Evolutionary conservation across 2,113 vertebrate species (phyloP), one percentile per base, ranked within the genome.

Genomic region (Sardina pilchardus): DNA sequence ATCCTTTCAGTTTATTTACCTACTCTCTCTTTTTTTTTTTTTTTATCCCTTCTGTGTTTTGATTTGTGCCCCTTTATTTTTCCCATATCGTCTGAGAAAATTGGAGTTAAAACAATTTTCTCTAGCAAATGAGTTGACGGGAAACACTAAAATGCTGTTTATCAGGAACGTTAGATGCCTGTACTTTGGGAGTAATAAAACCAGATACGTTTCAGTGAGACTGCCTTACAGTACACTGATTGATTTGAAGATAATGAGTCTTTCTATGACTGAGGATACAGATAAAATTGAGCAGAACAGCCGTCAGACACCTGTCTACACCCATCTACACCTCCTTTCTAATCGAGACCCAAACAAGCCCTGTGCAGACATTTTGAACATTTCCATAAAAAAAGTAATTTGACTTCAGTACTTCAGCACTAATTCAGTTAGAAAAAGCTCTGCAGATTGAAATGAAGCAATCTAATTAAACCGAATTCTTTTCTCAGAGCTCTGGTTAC

Each of bases 1-100:
- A 16, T 59, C 19, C 53, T 59, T 59, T 59, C 6, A 59, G 12
- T 50, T 50, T 16, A 24, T 24, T 59, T 4, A 59, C 7, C 53
- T 59, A 24, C 21, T 59, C 10, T 7, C 89, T 87, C 85, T 50
- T 26, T 83, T 82, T 43, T 17, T 43, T 43, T 24, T 24, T 3
- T 21, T 56, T 56, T 6, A 21, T 6, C 17, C 17, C 19, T 10
- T 39, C 50, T 83, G 82, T 59, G 50, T 42, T 59, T 53, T 63
- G 2, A 84, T 26, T 12, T 16, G 56, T 44, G n/a, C 26, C 83
- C 48, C 63, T 43, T 63, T 84, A 16, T 30, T 24, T 56, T 19
- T 5, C 53, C 53, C 3, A 5, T 19, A 4, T 56, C 19, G 53
- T 56, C 21, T 21, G 6, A 3, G 53, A 2, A 4, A 53, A 53